A percentile compares a stretch with the other conserved stretches of the same genome.
Conservation (phyloP, 1,140 invertebrate species). For the Lucilia cuprina region DNA sequence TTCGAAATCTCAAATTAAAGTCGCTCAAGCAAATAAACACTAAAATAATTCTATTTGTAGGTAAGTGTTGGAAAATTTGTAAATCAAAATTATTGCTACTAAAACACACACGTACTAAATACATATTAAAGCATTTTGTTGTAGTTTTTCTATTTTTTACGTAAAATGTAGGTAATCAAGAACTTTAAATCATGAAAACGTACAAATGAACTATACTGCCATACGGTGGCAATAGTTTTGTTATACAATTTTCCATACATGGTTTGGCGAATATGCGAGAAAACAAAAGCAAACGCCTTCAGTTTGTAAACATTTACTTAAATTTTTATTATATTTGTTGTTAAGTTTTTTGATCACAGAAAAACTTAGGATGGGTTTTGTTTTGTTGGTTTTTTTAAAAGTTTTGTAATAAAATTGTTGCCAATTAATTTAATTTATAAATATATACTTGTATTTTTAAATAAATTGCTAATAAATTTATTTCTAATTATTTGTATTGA, state of each 20-base stretch:
- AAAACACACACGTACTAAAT: background rate
- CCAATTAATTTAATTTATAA: no score
- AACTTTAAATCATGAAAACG: conserved; percentile 3
- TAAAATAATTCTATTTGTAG: no score
- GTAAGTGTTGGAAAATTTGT: no score
- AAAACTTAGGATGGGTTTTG: background rate
- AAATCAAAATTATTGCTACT: background rate
- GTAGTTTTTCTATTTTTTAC: background rate
- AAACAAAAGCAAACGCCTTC: background rate
- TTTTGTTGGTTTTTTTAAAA: no score
- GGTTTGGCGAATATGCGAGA: background rate
- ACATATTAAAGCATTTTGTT: background rate
- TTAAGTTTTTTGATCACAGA: no score
- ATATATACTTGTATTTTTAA: no score
- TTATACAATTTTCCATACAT: background rate
- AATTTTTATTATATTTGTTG: no score
- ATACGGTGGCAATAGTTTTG: background rate
- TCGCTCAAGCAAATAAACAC: no score
- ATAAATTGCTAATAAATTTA: background rate
- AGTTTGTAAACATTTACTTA: no score
- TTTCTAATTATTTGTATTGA: background rate
- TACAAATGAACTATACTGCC: background rate
- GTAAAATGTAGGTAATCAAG: background rate
- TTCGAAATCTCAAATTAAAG: no score
- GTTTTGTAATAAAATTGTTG: no score